Evolutionary conservation across 2,888 invertebrate species (phyloP), one percentile per base, ranked within the genome.

Genomic region (Belgica antarctica): DNA sequence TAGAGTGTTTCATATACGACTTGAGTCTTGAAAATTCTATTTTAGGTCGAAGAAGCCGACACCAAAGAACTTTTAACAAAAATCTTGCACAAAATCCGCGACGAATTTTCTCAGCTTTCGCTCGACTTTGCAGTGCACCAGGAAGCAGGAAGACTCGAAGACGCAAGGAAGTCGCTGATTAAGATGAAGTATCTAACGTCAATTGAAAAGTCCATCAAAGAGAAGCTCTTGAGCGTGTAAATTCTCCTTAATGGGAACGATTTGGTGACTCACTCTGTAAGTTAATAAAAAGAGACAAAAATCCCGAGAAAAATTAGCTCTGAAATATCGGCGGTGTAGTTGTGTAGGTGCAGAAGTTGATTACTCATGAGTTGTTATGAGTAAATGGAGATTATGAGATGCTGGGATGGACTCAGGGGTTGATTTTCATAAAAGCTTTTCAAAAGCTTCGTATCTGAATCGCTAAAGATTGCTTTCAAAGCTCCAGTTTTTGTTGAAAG

Each of bases 111-210:
- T n/a, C 41, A 59, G 63, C 47, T 36, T 66, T 71, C 27, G 24
- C 71, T 80, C 59, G 78, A 87, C 74, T 79, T 94, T 10, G 85
- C 87, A 1, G 75, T 77, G 22, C 86, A 87, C 1, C 92, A 94
- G 76, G 82, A 83, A 71, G 80, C 83, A 27, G 82, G 85, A 10
- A 83, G 92, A 75, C 78, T 89, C 71, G 79, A 83, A 5, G 79
- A 77, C 73, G 93, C 92, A 0, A 88, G 87, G 74, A 77, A 81
- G 70, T 78, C 86, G 70, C 81, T 95, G 22, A 84, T 88, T 52
- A 84, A 86, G 78, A 87, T 96, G 86, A 94, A 94, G 77, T 96
- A 95, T 81, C 92, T 88, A 75, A 82, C 85, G 15, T 94, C 90
- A 77, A 86, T 96, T 76, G 86, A 89, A 72, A 84, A 81, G 36